These are phyloP conservation scores for Vulpes lagopus DNA, from an alignment of 2,113 vertebrate species.

Conservation along the genomic window DNA sequence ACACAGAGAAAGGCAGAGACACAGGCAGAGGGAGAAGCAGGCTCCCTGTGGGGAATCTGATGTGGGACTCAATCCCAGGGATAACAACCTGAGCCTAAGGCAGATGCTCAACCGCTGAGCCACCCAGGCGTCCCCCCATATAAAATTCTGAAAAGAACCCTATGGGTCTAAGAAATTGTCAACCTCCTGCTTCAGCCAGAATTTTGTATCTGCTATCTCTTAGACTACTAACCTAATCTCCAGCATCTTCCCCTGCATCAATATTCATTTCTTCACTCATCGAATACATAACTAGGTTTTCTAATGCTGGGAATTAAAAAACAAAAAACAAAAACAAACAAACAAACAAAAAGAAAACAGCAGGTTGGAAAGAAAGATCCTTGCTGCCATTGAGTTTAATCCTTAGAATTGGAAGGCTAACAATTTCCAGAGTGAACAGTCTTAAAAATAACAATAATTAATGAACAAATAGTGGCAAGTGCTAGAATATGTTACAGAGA, in stretches of 20 bases:
- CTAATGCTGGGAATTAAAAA: background rate
- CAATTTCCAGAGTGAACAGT: background rate
- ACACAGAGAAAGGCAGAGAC: no score
- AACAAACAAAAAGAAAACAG: background rate
- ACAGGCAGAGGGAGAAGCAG: no score
- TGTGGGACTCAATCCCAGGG: no score
- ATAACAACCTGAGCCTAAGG: no score
- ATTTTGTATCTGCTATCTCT: background rate
- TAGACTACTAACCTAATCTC: background rate
- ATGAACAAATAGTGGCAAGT: background rate
- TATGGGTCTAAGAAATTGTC: no score
- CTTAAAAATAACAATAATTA: background rate
- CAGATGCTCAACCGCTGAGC: no score
- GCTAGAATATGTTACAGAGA: background rate
- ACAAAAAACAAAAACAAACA: no score
- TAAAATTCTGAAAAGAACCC: no score
- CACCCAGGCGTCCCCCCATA: no score
- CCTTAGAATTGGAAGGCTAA: background rate
- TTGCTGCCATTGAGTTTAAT: background rate
- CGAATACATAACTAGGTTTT: background rate
- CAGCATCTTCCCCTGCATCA: background rate
- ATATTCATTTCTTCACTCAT: slow-evolving; percentile 2
- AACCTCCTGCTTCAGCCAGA: background rate
- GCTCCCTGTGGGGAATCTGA: no score
- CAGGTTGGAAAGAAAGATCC: background rate